Base-by-base conservation (phyloP, 2,113 vertebrate genomes). In the Glaucidium brasilianum region DNA sequence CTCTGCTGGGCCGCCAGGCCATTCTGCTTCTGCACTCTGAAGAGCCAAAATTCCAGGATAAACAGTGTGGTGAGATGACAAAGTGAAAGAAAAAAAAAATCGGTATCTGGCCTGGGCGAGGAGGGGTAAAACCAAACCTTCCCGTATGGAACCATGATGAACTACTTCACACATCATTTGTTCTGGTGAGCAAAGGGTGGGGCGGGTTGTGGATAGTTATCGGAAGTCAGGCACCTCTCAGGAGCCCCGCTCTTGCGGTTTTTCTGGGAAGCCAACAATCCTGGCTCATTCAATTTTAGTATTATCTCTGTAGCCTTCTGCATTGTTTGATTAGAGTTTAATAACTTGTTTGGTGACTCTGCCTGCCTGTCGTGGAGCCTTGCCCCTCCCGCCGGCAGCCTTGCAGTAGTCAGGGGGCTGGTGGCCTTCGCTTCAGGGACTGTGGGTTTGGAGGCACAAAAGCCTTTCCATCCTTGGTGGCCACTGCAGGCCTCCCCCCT, bases 241-340 rank as follows among this genome's bases (percentile, higher is more conserved):
- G 41, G 88, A 88, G 81, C 74, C 63, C 22, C 32, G 15, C 60
- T 97, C 90, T 63, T 71, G 94, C 2, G 56, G 66, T n/a, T 37
- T 88, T 96, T 93, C 94, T 80, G 67, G 94, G 96, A 80, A 96
- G 95, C 95, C 95, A 66, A 72, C 90, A 69, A 94, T 88, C 84
- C 68, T 5, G 84, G 97, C 94, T 97, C 97, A 94, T 98, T 97
- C 97, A 90, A 88, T 45, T 84, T 90, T 45, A 96, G 76, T 74
- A 53, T 85, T 89, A 94, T 76, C 45, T 64, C 91, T 9, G 37
- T 69, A 90, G 97, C 96, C 91, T 92, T 93, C 17, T 86, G 92
- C 93, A 91, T 88, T 94, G 96, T 91, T 97, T 97, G 96, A 97
- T 97, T 93, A 85, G 96, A 96, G 88, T 97, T 94, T 94, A 96